Base-by-base conservation (phyloP, 1,140 invertebrate genomes). In the Drosophila auraria region DNA sequence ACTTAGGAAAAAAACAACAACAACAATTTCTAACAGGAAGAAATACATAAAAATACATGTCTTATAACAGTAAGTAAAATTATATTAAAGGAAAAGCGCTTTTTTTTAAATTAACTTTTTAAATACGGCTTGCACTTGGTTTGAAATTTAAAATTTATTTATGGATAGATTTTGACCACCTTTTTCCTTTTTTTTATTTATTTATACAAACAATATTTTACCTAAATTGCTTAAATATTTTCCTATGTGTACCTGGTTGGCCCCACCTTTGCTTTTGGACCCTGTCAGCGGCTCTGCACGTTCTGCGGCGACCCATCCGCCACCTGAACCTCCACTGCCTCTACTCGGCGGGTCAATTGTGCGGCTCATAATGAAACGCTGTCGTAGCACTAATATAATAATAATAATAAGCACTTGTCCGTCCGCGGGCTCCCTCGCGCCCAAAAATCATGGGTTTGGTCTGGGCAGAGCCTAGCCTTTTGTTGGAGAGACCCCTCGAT, bases 321-420 rank as follows among this genome's bases (percentile, higher is more conserved):
- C 73, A 70, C 54, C 54, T 56, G 54, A 56, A 56, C 53, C 53
- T n/a, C n/a, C n/a, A n/a, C n/a, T 56, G 53, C 33, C 53, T 56
- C 53, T 33, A 15, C 49, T 68, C 53, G 64, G 54, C 65, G 78
- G 83, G 79, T 87, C 83, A 87, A 79, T 82, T 79, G 79, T 82
- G 36, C 58, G 83, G 66, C 83, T 78, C 70, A 78, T 83, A 83
- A 79, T 79, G 77, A 79, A 79, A 79, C 62, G 81, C 81, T 86
- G 74, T 87, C 76, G 76, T 70, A 80, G 57, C 68, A 74, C 77
- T 89, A 87, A 89, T 87, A 89, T 78, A 87, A 89, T 84, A 89
- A 89, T 89, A 89, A 84, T 84, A 89, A 89, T 89, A 89, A 84
- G 78, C 81, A 81, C 81, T 89, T 89, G 69, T 75, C 17, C 68